A percentile compares a stretch with the other conserved stretches of the same genome.
Evolutionary conservation across 2,113 vertebrate genomes (phyloP).

Genomic region (Craseonycteris thonglongyai): DNA sequence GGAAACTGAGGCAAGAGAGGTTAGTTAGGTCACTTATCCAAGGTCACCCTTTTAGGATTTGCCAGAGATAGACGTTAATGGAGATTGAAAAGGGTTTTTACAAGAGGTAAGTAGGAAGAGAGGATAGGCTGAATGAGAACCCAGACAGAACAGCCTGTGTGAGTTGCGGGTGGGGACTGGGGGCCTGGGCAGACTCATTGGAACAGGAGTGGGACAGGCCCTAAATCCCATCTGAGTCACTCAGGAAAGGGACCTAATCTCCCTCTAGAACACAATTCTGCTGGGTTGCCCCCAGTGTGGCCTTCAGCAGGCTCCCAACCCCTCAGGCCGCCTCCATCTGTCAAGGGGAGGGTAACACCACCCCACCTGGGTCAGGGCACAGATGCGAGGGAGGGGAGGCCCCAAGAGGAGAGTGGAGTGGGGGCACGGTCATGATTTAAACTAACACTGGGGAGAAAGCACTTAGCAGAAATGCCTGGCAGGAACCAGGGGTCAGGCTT

Average conservation of each 20-base stretch:
- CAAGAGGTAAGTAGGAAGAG: neutral
- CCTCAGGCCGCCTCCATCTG: neutral
- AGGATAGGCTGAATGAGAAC: neutral
- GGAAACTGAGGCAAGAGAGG: neutral
- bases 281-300: neutral
- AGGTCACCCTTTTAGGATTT: neutral
- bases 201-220: neutral
- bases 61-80: neutral
- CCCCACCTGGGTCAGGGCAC: neutral
- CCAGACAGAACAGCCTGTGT: neutral
- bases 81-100: neutral
- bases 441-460: neutral
- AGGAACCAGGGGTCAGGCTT: neutral
- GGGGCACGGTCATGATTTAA: neutral
- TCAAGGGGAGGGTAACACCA: neutral
- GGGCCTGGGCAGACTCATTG: neutral
- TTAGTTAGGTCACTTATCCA: neutral
- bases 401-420: neutral
- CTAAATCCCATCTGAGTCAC: neutral
- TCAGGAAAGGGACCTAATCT: neutral
- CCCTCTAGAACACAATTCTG: neutral
- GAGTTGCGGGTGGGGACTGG: neutral
- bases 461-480: neutral
- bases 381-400: neutral
- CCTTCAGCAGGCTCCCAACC: neutral